Evolutionary conservation across 92 coral and sea anemone genomes (phyloP).

Genomic region (Micromussa lordhowensis): DNA sequence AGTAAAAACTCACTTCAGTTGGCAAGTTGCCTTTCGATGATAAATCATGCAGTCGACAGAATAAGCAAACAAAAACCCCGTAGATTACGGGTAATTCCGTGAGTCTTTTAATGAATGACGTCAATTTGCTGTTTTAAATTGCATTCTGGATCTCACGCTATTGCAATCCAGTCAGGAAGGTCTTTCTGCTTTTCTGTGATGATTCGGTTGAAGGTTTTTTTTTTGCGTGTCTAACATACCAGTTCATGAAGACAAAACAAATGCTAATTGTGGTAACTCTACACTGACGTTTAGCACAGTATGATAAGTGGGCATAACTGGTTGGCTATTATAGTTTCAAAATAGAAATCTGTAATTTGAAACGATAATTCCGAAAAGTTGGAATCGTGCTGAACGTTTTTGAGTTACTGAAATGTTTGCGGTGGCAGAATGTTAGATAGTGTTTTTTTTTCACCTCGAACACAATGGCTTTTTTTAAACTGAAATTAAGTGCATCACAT

Average conservation of each 20-base stretch:
- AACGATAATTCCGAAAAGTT: background rate
- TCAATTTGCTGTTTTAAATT: background rate
- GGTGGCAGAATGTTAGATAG: background rate
- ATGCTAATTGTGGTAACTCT: background rate
- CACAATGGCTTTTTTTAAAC: background rate
- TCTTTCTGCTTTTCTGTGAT: background rate
- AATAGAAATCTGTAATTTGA: background rate
- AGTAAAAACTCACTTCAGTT: background rate
- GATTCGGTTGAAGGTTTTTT: background rate
- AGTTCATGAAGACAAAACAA: conserved; percentile 1
- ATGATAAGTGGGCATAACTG: background rate
- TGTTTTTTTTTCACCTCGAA: background rate
- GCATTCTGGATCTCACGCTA: background rate
- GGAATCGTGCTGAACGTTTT: background rate
- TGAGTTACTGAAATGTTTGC: background rate
- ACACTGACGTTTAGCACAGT: background rate
- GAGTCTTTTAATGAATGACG: background rate
- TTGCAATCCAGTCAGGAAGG: background rate
- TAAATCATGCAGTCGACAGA: background rate
- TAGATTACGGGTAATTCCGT: background rate
- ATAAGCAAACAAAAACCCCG: background rate
- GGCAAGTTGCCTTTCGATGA: background rate
- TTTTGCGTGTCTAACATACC: background rate
- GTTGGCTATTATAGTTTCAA: background rate
- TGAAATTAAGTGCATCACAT: background rate